Evolutionary conservation across 2,797 vertebrate species (phyloP).

Genomic region (Poeciliopsis paucimaculata): DNA sequence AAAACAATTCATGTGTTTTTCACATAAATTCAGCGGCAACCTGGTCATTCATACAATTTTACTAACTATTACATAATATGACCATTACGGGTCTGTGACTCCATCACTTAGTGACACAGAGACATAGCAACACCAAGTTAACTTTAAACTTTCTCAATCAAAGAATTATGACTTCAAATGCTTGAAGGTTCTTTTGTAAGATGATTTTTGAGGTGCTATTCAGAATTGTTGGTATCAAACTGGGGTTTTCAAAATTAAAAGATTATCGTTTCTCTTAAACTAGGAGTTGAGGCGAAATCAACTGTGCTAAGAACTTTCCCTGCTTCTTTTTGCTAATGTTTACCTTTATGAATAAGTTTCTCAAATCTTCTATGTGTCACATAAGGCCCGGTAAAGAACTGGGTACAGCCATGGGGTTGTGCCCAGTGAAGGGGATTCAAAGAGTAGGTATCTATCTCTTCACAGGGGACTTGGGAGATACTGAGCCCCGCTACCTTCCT

Average conservation of each 20-base stretch:
- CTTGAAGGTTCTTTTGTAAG: neutral
- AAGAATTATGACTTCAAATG: neutral
- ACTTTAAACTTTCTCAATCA: neutral
- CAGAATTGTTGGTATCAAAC: conserved; percentile 38
- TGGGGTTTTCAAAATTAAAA: conserved; percentile 36
- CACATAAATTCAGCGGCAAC: neutral
- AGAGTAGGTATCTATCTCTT: conserved; percentile 75
- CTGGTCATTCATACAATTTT: neutral
- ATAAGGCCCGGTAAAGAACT: conserved; percentile 54
- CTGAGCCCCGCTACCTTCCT: conserved; percentile 78
- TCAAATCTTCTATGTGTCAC: conserved; percentile 56
- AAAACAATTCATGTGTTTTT: neutral
- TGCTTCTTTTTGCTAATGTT: conserved; percentile 45
- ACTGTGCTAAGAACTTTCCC: conserved; percentile 49
- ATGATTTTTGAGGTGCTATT: neutral
- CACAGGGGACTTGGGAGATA: conserved; percentile 78
- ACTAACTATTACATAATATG: neutral
- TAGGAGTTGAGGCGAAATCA: conserved; percentile 34
- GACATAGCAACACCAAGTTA: neutral
- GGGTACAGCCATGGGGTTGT: conserved; percentile 71
- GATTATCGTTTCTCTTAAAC: conserved; percentile 44
- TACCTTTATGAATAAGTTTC: conserved; percentile 51
- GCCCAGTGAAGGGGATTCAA: conserved; percentile 62
- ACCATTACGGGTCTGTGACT: neutral
- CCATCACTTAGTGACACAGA: neutral